These are phyloP conservation scores for Anoplopoma fimbria DNA, from an alignment of 2,113 vertebrate species.

Conservation along the genomic window DNA sequence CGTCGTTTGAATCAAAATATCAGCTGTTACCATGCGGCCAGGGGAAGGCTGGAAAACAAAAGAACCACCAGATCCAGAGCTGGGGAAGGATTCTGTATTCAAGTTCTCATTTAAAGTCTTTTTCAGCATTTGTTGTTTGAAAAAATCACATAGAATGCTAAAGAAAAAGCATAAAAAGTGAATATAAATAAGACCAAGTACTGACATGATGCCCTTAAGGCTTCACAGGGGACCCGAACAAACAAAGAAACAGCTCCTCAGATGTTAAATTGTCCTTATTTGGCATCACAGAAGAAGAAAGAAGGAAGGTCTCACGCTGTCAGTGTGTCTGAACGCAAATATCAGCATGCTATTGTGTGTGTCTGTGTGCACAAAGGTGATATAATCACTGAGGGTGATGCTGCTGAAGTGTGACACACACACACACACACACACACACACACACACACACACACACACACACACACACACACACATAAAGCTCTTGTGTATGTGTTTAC, in stretches of 20 bases:
- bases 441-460: conserved; percentile 7
- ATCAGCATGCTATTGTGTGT: conserved; percentile 12
- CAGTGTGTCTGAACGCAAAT: not conserved
- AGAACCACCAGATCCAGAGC: not conserved
- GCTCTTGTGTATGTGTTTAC: conserved; percentile 31
- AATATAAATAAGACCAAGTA: conserved; percentile 5
- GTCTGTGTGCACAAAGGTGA: conserved; percentile 10
- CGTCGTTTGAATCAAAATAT: not conserved
- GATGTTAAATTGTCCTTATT: not conserved
- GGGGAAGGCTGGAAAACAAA: conserved; percentile 1
- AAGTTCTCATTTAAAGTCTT: not conserved
- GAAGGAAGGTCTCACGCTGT: not conserved
- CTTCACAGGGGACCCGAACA: not conserved
- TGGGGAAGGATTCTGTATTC: not conserved
- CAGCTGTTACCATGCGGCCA: not conserved
- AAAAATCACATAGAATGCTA: not conserved
- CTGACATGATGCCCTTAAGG: not conserved
- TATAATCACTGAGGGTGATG: conserved; percentile 25
- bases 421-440: not conserved
- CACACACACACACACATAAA: not conserved
- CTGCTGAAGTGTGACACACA: conserved; percentile 33
- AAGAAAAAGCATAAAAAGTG: not conserved
- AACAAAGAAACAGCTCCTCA: not conserved
- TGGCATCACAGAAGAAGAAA: conserved; percentile 18
- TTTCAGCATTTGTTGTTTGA: not conserved